Base-by-base conservation (phyloP, 1,140 invertebrate species). In the Calephelis nemesis region DNA sequence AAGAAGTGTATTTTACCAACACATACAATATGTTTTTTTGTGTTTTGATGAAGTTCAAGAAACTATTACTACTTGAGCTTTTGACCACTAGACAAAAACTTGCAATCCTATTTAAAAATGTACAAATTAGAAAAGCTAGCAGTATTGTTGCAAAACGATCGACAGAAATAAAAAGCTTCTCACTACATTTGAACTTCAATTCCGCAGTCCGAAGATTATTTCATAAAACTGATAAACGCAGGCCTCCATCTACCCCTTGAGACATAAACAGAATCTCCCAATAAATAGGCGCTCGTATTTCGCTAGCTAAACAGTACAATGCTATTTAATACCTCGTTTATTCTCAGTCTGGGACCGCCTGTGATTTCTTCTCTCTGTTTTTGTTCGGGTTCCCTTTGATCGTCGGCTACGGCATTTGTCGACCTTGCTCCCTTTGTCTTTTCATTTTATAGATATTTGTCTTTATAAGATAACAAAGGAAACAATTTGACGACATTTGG, bases 371-470 rank as follows among this genome's bases (percentile, higher is more conserved):
- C 13, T 15, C 63, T 49, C 42, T 47, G 63, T 64, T 64, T 64
- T 64, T 49, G 45, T 64, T 48, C 63, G 47, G 45, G 11, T 45
- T 64, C 45, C 52, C 52, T 67, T 67, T 67, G 65, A 67, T 67
- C 65, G 65, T 60, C 54, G 39, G 30, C 65, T 58, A 52, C 52
- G 54, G 52, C 54, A 60, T 65, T 60, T 47, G 54, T 42, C 67
- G 62, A 65, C 58, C 67, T 60, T 49, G 48, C 63, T 15, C 52
- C 71, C 52, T 62, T 69, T 72, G 71, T 72, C 68, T 68, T 62
- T 47, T 65, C 64, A 69, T 69, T 72, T 62, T 63, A 69, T 66
- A 69, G 71, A 69, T 72, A 64, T 72, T 66, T 63, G 66, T 69
- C 60, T 69, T 66, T 47, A 50, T 47, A 65, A 68, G 71, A 69